phyloP scores from a whole-genome alignment of 2,113 vertebrate species.

The Thunnus maccoyii region DNA sequence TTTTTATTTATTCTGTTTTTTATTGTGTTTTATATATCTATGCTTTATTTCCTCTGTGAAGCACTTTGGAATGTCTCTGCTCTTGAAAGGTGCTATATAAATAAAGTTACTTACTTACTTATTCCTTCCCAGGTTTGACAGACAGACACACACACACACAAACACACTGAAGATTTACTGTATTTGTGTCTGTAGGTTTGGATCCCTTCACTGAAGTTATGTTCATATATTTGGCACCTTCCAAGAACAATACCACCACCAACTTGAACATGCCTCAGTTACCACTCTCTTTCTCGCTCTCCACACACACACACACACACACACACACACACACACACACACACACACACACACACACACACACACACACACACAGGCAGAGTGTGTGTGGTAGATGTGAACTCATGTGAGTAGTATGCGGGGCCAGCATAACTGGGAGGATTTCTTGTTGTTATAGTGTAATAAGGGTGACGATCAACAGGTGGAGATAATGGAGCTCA shows the following conservation, averaged over 20 bases:
- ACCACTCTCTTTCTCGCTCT: neutral
- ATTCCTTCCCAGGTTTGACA: neutral
- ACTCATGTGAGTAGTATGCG: slow-evolving; percentile 8
- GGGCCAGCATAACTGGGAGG: slow-evolving; percentile 38
- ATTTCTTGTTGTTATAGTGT: slow-evolving; percentile 51
- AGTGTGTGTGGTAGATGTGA: slow-evolving; percentile 25
- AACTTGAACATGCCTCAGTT: slow-evolving; percentile 36
- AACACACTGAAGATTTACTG: neutral
- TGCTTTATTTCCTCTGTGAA: too few species aligned
- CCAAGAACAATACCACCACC: slow-evolving; percentile 49
- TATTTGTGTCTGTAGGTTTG: slow-evolving; percentile 31
- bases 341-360: slow-evolving; percentile 1
- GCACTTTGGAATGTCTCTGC: too few species aligned
- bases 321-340: neutral
- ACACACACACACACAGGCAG: neutral
- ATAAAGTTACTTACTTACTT: too few species aligned
- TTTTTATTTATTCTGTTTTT: too few species aligned
- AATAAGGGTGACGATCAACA: slow-evolving; percentile 53
- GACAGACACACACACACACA: slow-evolving; percentile 8
- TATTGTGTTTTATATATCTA: too few species aligned
- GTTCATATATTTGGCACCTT: slow-evolving; percentile 43
- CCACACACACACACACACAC: neutral
- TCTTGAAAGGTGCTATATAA: too few species aligned
- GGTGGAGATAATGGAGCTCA: slow-evolving; percentile 54
- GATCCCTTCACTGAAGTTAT: slow-evolving; percentile 27